Evolutionary conservation across 2,888 invertebrate species (phyloP), one percentile per base, ranked within the genome.

Genomic region (Erebia palarica): DNA sequence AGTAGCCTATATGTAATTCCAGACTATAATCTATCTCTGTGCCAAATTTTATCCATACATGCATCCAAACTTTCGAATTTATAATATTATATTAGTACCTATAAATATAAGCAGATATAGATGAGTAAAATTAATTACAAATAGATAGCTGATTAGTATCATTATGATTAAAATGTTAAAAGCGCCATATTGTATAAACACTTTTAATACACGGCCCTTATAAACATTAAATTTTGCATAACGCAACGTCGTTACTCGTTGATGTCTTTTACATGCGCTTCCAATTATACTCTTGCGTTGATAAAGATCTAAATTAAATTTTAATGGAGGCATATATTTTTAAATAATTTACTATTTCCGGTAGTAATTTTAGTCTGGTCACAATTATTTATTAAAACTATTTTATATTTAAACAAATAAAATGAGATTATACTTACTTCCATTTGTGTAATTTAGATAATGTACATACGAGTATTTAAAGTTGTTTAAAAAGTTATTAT

Each of bases 261-360:
- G 86, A 90, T 86, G 88, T 90, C 90, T 89, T 86, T 87, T 85
- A 79, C 81, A 84, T 73, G 81, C 74, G 74, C 76, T 76, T 74
- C 74, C 76, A 78, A 78, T 76, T 75, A 75, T 73, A 77, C 75
- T 72, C 75, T 75, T 74, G 76, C 77, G 76, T 72, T 75, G 47
- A 66, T 61, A 61, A 53, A 2, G 11, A 63, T 63, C 49, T 55
- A 44, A 42, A 55, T 65, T 16, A 55, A 55, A 63, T 21, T 63
- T 47, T 21, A 49, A 63, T 47, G 57, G 27, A 27, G 27, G 27
- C 13, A 8, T 5, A 55, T 55, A 18, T 55, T 55, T 53, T 58
- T 21, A 27, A 18, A 8, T 58, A 27, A 58, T 58, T 58, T 27
- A 58, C 57, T 58, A 13, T 58, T 27, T 58, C 57, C 57, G 57